Evolutionary conservation across 2,113 vertebrate species (phyloP), one percentile per base, ranked within the genome.

Genomic region (Danio rerio): DNA sequence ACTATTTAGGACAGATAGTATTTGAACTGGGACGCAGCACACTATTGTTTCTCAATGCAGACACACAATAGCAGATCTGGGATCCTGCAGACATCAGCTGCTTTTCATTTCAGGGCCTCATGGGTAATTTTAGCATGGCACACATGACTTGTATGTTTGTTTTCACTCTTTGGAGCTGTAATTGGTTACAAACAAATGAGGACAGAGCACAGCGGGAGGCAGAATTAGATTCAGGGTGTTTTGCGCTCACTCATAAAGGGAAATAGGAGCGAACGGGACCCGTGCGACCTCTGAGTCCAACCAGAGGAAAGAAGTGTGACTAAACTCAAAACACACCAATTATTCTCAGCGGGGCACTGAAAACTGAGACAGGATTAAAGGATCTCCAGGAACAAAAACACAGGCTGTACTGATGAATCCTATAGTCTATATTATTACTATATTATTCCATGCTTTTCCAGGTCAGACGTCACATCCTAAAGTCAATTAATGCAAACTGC

Each of bases 291-390:
- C 9, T 59, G 81, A 81, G 80, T 78, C 72, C 58, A 66, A 18
- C 55, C 7, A 18, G 80, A 79, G 53, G 52, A 79, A 43, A 79
- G 49, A 69, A 81, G 78, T 81, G 85, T 83, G 85, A 86, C 85
- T 63, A 59, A 81, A 83, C 72, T 77, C 16, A 83, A 86, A 81
- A 86, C 81, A 81, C 66, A 68, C 31, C 81, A 81, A 86, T 86
- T 83, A 83, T 49, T 69, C 85, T 66, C 81, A 72, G 85, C 49
- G 20, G 77, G 81, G 47, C 0, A 31, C 49, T 66, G 59, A 58
- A 66, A 66, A 61, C 72, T 68, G 42, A 70, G 21, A 78, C 42
- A 65, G 20, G 40, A 43, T 71, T 81, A 55, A 77, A 70, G 68
- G 74, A 78, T 83, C 42, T 42, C 12, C 10, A 71, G 72, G 42